Base-by-base conservation (phyloP, 2,888 invertebrate species). In the Ypsolopha scabrella region DNA sequence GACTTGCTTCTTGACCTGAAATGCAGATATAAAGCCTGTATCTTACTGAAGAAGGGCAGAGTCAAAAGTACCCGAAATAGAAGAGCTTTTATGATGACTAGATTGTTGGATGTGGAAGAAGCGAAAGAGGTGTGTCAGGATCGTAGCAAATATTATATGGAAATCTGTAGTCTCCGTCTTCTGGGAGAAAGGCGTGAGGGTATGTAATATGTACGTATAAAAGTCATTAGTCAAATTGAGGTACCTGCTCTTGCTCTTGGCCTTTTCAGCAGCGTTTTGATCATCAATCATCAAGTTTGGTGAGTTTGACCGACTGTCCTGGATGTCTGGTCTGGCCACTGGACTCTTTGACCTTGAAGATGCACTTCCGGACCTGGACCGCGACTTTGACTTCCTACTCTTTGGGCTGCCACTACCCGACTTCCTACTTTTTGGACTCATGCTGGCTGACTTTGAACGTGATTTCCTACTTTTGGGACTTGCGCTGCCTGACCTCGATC, bases 231-330 rank as follows among this genome's bases (percentile, higher is more conserved):
- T 48, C 34, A 47, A 52, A 44, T 48, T 48, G 10, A 56, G 44
- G 53, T 60, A 83, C 83, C 85, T 79, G 24, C 83, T 82, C 54
- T 80, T 66, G 56, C 81, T 85, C 51, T 74, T 77, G 0, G 82
- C 72, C 55, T 81, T 82, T 3, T 71, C 75, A 47, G 80, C 80
- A 14, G 62, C 65, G 39, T 70, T 67, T n/a, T 65, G 77, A 72
- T 86, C 87, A 65, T 87, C 87, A 60, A 87, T 87, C 83, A 87
- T 87, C 9, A 87, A 73, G 59, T 85, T 83, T 0, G 88, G 88
- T 1, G 88, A 86, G 54, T 87, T 87, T 1, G 89, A 89, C 51
- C 86, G 67, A 55, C 87, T 87, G 51, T 86, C 87, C 37, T 75
- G 73, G 0, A 66, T 71, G 59, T 77, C 74, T 35, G 72, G 76